Base-by-base conservation (phyloP, 2,113 vertebrate species). In the Scopus umbretta region DNA sequence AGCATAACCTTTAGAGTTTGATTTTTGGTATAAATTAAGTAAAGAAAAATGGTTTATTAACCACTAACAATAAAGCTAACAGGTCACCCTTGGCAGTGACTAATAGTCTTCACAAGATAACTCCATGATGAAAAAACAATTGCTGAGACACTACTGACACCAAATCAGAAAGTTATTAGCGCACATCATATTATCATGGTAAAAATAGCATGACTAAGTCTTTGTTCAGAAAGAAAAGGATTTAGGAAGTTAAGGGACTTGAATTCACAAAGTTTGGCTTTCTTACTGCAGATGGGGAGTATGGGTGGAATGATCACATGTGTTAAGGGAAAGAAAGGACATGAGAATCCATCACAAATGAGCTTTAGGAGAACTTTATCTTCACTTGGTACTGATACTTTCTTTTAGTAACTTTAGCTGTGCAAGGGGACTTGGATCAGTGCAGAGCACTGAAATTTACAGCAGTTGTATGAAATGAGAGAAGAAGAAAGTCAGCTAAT, bases 1-100 rank as follows among this genome's bases (percentile, higher is more conserved):
- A 76, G 13, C 42, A 58, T 87, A 95, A 96, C 89, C 97, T 95
- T 97, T 97, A 91, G 70, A 95, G 50, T 89, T 92, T 88, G 92
- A 85, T 43, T 88, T 92, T 92, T 91, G 26, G 23, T 87, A 82
- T 89, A 88, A 97, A 96, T 90, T 93, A 93, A 76, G 79, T 68
- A 75, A 74, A 84, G 80, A 81, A 94, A 92, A 95, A 92, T 80
- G 30, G 5, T 40, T 74, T 85, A 53, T 91, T 95, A 70, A 62
- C 67, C 71, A 73, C 59, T 90, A 90, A 65, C 40, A 80, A 50
- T 49, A 76, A 82, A 81, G 16, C 43, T 61, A 82, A 25, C 66
- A 87, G 50, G 70, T 63, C 74, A 94, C 32, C 16, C 47, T 73
- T 85, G 73, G 34, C 84, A 96, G 43, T 89, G 92, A 94, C 74